A percentile compares a stretch with the other conserved stretches of the same genome.
phyloP scores from a whole-genome alignment of 2,113 vertebrate genomes.

The Herpailurus yagouaroundi region DNA sequence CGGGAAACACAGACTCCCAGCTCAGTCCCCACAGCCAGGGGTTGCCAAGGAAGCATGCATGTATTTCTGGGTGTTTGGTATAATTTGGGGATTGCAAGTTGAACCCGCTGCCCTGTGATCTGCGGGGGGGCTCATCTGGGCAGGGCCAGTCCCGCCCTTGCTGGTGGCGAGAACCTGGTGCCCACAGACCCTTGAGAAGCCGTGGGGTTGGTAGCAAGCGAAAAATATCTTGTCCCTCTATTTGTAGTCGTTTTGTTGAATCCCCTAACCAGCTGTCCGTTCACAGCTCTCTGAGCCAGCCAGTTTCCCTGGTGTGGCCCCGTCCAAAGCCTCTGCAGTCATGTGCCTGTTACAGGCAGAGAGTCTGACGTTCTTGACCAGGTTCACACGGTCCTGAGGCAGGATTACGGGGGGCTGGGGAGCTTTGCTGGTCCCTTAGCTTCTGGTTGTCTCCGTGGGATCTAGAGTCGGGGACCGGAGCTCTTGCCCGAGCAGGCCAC shows the following conservation, averaged over 20 bases:
- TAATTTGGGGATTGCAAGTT: background rate
- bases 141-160: background rate
- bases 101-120: background rate
- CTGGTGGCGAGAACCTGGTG: background rate
- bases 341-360: fast-evolving
- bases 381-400: background rate
- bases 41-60: background rate
- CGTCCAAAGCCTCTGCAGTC: background rate
- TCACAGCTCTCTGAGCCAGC: background rate
- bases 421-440: background rate
- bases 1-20: background rate
- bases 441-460: background rate
- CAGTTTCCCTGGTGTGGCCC: background rate
- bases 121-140: background rate
- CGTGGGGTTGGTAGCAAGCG: background rate
- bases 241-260: background rate
- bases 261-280: background rate
- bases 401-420: background rate
- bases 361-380: background rate
- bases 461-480: background rate
- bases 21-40: background rate
- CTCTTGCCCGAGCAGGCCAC: background rate
- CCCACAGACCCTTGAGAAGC: background rate
- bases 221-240: background rate
- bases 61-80: background rate